Evolutionary conservation across 2,888 invertebrate species (phyloP).

Genomic region (Ptychoptera albimana): DNA sequence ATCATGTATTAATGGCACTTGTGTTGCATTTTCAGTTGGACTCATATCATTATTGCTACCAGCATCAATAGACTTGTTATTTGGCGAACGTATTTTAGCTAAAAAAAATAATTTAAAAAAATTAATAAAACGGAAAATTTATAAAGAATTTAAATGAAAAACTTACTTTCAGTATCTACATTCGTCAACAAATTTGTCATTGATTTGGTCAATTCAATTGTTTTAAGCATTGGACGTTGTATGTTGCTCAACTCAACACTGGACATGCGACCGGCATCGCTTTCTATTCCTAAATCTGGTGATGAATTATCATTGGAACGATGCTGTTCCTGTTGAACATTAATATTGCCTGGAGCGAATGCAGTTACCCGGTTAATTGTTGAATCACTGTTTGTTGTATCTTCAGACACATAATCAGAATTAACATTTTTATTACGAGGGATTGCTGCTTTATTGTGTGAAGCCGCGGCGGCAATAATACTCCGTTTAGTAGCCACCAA

Average conservation of each 20-base stretch:
- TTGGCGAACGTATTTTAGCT: no score
- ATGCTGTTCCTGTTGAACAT: neutral
- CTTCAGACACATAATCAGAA: slow-evolving; percentile 23
- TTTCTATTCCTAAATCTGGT: slow-evolving; percentile 82
- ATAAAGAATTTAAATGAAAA: no score
- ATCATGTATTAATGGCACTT: slow-evolving; percentile 16
- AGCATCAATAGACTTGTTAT: no score
- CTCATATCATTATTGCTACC: no score
- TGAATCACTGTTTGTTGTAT: slow-evolving; percentile 32
- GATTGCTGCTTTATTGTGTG: slow-evolving; percentile 1
- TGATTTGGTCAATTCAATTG: slow-evolving; percentile 28
- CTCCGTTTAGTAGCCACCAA: slow-evolving; percentile 12
- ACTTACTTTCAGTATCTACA: no score
- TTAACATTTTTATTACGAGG: neutral
- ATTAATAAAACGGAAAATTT: no score
- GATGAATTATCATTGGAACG: slow-evolving; percentile 36
- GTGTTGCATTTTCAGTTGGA: neutral
- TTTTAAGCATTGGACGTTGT: slow-evolving; percentile 27
- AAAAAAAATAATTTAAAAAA: no score
- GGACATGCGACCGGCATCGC: slow-evolving; percentile 51
- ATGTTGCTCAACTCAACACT: slow-evolving; percentile 35
- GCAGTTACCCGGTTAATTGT: slow-evolving; percentile 13
- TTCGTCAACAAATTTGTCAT: neutral
- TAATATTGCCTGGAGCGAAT: slow-evolving; percentile 5
- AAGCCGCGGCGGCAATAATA: slow-evolving; percentile 6